phyloP scores from a whole-genome alignment of 2,113 vertebrate species.

The Plestiodon gilberti region DNA sequence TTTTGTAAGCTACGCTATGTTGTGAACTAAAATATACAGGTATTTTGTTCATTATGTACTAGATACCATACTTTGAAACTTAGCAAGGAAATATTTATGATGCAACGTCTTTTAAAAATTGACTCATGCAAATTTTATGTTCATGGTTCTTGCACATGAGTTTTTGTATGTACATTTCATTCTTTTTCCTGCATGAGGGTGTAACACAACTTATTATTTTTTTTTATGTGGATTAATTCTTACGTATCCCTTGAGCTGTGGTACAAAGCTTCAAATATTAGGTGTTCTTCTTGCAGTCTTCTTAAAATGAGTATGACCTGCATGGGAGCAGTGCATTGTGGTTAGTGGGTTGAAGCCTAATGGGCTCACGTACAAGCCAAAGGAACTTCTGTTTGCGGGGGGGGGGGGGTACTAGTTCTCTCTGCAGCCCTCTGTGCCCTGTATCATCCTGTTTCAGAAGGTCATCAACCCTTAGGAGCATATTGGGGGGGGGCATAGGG shows the following conservation, averaged over 20 bases:
- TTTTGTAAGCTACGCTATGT: background rate
- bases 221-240: background rate
- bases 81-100: conserved; percentile 3
- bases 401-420: background rate
- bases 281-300: background rate
- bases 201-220: background rate
- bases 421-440: background rate
- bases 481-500: too few species aligned
- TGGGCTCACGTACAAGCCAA: background rate
- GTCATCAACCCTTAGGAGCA: background rate
- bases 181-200: background rate
- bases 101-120: background rate
- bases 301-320: background rate
- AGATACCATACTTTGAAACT: conserved; percentile 14
- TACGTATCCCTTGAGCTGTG: background rate
- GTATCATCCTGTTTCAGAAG: background rate
- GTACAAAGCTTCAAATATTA: background rate
- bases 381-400: background rate
- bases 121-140: background rate
- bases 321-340: background rate
- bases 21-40: background rate
- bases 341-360: background rate
- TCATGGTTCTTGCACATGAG: background rate
- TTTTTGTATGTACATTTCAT: background rate
- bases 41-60: background rate